Evolutionary conservation across 2,888 invertebrate genomes (phyloP).

Genomic region (Rotaria socialis): DNA sequence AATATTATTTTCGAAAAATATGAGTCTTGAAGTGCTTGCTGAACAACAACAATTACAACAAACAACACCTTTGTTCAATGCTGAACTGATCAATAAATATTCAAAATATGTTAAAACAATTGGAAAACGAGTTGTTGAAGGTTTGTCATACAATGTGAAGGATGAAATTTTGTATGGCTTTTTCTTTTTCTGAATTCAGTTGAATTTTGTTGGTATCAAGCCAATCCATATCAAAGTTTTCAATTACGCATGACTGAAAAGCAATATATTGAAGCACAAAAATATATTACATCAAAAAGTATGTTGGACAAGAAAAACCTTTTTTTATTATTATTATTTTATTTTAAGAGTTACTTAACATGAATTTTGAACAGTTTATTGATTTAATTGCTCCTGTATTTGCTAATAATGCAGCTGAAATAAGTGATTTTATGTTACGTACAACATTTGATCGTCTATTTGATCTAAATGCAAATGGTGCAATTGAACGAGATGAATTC

Average conservation of each 20-base stretch:
- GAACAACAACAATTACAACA: not conserved
- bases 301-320: not conserved
- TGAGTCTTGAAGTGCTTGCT: not conserved
- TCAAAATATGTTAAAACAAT: constrained; percentile 35
- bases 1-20: not conserved
- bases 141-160: not conserved
- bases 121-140: constrained; percentile 20
- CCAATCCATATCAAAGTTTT: constrained; percentile 11
- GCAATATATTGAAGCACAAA: constrained; percentile 10
- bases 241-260: constrained; percentile 15
- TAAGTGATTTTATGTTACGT: not conserved
- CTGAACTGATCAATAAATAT: constrained; percentile 23
- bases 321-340: not conserved
- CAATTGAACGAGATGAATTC: constrained; percentile 24
- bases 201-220: constrained; percentile 34
- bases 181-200: not conserved
- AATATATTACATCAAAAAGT: constrained; percentile 19
- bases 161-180: not conserved
- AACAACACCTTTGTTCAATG: not conserved
- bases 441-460: constrained; percentile 17
- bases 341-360: constrained; percentile 1
- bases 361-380: constrained; percentile 33
- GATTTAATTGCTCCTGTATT: constrained; percentile 31
- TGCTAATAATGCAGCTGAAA: constrained; percentile 3
- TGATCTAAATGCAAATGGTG: not conserved